A percentile compares a stretch with the other conserved stretches of the same genome.
Evolutionary conservation across 2,888 invertebrate species (phyloP).

Genomic region (Oasisia sp.): DNA sequence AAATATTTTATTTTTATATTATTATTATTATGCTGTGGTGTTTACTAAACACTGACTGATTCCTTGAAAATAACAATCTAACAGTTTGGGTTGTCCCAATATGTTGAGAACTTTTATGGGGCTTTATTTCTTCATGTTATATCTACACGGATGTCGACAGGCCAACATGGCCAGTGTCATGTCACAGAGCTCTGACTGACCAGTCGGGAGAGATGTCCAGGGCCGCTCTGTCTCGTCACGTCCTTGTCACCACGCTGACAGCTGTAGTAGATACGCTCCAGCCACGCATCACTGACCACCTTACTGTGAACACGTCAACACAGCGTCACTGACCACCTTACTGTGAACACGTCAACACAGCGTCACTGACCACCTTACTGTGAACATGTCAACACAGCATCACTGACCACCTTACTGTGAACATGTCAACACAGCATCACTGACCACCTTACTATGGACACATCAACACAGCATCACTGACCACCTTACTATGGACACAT

Average conservation of each 20-base stretch:
- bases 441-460: too few relatives aligned
- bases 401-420: background rate
- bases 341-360: background rate
- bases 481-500: too few relatives aligned
- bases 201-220: background rate
- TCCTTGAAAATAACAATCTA: background rate
- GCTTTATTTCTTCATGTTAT: background rate
- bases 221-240: background rate
- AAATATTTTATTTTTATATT: too few relatives aligned
- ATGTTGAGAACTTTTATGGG: background rate
- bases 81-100: background rate
- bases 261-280: constrained; percentile 58
- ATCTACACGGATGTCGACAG: background rate
- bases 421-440: too few relatives aligned
- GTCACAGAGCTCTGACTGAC: background rate
- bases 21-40: too few relatives aligned
- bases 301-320: constrained; percentile 1
- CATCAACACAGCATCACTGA: too few relatives aligned
- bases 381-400: constrained; percentile 17
- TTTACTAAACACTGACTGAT: background rate
- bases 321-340: constrained; percentile 29
- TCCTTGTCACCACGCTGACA: constrained; percentile 53
- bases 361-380: constrained; percentile 20
- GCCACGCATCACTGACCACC: constrained; percentile 47
- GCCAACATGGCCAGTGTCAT: background rate